Evolutionary conservation across 2,888 invertebrate genomes (phyloP), one percentile per base, ranked within the genome.

Genomic region (Cheilosia vulpina): DNA sequence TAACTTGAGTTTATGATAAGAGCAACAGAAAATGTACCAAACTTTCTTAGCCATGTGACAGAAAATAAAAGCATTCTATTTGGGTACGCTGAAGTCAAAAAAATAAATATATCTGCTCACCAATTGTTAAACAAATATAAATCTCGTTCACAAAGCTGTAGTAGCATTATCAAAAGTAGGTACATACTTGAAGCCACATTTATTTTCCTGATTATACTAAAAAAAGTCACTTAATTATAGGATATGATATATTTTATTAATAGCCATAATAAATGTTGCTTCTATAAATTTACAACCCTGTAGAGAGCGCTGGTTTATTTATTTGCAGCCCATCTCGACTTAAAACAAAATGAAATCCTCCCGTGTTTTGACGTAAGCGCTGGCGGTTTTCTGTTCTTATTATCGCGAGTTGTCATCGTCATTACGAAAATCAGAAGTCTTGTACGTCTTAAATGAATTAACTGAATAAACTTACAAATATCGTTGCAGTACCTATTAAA

Each of bases 321-420:
- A 53, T 9, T 41, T 55, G 31, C 15, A 7, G 45, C 34, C 21
- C 24, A 57, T 43, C 19, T 43, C 13, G 6, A 57, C 21, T 41
- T 15, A 19, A 17, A 53, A 45, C 45, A 31, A 38, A 71, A 57
- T 11, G 27, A 17, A 24, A 17, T 11, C 13, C 31, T 15, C 27
- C 17, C 55, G 5, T 11, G 63, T n/a, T 27, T 45, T 73, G 62
- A 73, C 62, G 72, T 73, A 73, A 63, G 31, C 75, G 41, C 24
- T 9, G 11, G 45, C 21, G 1, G 4, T 41, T 43, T 34, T 13
- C 24, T 9, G 6, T 13, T 60, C 60, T 69, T 77, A 68, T 77
- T 60, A 47, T 13, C 43, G 24, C 34, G 31, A 41, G n/a, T 17
- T 57, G 57, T 69, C 60, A 62, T 62, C 58, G 50, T 47, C 60